Evolutionary conservation across 2,797 vertebrate species (phyloP).

Genomic region (Sebastes miniatus): DNA sequence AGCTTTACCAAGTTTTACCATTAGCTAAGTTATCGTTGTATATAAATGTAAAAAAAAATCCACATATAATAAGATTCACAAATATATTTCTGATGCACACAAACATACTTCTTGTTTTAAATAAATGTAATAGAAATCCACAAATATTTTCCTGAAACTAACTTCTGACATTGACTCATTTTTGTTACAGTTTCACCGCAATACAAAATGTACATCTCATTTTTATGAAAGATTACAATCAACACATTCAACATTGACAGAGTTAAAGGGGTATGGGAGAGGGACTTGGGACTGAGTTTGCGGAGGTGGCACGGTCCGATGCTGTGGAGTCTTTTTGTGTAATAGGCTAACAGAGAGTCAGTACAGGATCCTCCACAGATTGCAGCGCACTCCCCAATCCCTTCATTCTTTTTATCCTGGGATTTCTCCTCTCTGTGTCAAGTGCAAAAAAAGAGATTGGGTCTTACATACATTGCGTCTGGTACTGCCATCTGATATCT

Average conservation of each 20-base stretch:
- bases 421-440: too few species aligned
- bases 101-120: too few species aligned
- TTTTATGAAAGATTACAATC: not conserved
- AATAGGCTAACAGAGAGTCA: not conserved
- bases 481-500: too few species aligned
- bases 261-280: not conserved
- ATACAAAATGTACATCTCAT: not conserved
- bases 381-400: too few species aligned
- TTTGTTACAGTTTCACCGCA: not conserved
- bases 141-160: not conserved
- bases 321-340: not conserved
- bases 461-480: too few species aligned
- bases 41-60: too few species aligned
- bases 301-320: not conserved
- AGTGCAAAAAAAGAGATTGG: too few species aligned
- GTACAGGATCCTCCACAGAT: not conserved
- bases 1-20: not conserved
- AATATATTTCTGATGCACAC: too few species aligned
- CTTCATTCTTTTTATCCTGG: too few species aligned
- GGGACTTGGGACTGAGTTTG: not conserved
- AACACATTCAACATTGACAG: not conserved
- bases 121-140: too few species aligned
- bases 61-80: too few species aligned
- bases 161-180: not conserved
- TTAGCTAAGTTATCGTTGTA: not conserved